Evolutionary conservation across 2,113 vertebrate genomes (phyloP).

Genomic region (Atherinomorus stipes): DNA sequence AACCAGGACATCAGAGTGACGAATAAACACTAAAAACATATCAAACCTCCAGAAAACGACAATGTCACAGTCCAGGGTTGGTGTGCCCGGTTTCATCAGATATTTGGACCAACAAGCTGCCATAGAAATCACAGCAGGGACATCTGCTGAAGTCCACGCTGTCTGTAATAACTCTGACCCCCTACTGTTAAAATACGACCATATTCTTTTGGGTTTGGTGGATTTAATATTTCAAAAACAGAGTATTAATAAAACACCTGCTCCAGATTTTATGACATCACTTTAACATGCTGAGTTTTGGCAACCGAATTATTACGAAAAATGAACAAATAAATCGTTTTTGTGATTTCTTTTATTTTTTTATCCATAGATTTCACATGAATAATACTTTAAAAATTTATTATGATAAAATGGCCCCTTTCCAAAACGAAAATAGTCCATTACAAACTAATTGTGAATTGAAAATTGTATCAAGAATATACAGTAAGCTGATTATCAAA

Average conservation of each 20-base stretch:
- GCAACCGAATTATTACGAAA: background rate
- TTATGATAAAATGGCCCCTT: background rate
- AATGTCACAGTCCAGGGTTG: background rate
- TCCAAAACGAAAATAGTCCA: no score
- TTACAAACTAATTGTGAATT: no score
- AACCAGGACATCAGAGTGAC: no score
- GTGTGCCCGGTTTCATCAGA: background rate
- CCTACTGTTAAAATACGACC: slow-evolving; percentile 48
- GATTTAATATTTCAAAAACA: slow-evolving; percentile 29
- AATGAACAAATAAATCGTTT: no score
- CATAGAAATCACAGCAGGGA: slow-evolving; percentile 10
- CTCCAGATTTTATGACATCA: slow-evolving; percentile 64
- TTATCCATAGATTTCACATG: background rate
- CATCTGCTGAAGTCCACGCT: slow-evolving; percentile 41
- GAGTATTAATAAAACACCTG: slow-evolving; percentile 68
- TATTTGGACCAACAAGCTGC: slow-evolving; percentile 7
- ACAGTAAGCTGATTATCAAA: no score
- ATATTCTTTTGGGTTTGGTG: slow-evolving; percentile 49
- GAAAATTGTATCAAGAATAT: no score
- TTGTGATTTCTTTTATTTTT: background rate
- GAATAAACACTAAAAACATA: no score
- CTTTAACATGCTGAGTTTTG: slow-evolving; percentile 22
- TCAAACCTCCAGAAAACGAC: no score
- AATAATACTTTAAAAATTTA: background rate
- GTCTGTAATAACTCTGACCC: slow-evolving; percentile 33